phyloP scores from a whole-genome alignment of 2,888 invertebrate genomes.

The Gastrophysa polygoni region DNA sequence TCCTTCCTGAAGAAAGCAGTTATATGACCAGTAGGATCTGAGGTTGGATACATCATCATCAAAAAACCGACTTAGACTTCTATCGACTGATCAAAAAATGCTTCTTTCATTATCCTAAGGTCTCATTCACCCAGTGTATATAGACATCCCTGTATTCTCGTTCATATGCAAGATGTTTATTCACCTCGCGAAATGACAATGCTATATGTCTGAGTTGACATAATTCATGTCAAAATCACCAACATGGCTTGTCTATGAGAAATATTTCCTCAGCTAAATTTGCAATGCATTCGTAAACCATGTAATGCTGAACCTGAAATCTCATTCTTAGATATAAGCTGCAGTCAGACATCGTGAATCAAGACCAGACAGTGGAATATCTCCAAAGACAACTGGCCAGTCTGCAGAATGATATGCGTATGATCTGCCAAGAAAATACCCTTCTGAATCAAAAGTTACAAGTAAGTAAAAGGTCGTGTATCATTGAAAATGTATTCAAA shows the following conservation, averaged over 20 bases:
- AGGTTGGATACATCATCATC: too few species aligned
- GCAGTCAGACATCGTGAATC: constrained; percentile 68
- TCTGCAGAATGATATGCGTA: constrained; percentile 68
- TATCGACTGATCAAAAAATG: too few species aligned
- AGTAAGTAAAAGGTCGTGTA: constrained; percentile 5
- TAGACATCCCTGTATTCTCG: too few species aligned
- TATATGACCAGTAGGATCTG: too few species aligned
- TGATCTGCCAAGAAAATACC: constrained; percentile 67
- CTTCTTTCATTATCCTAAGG: too few species aligned
- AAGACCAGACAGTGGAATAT: constrained; percentile 68
- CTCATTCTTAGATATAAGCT: constrained; percentile 63
- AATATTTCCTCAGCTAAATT: background rate
- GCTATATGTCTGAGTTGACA: background rate
- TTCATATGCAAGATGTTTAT: too few species aligned
- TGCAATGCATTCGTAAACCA: background rate
- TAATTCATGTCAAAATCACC: background rate
- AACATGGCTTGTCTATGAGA: constrained; percentile 3
- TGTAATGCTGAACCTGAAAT: constrained; percentile 4
- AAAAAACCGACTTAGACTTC: too few species aligned
- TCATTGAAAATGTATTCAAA: too few species aligned
- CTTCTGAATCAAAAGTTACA: constrained; percentile 63
- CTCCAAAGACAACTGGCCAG: constrained; percentile 67
- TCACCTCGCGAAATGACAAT: background rate
- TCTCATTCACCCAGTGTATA: too few species aligned
- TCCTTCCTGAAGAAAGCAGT: too few species aligned